phyloP scores from a whole-genome alignment of 2,113 vertebrate genomes.

The Gallinago undulata region DNA sequence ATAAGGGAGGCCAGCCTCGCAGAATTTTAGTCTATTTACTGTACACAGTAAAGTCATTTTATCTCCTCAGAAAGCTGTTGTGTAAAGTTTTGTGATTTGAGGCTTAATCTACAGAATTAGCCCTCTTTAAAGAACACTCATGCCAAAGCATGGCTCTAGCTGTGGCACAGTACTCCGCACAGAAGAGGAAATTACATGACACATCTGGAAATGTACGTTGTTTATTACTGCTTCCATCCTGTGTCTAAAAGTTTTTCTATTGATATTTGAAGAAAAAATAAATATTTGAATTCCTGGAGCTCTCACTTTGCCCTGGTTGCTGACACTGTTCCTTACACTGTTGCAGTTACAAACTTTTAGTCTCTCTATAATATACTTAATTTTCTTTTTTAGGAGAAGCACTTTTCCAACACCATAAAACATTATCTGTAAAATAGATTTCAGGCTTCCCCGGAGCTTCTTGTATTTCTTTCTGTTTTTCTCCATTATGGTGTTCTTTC shows the following conservation, averaged over 20 bases:
- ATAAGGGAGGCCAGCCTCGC: background rate
- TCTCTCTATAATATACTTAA: background rate
- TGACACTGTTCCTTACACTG: background rate
- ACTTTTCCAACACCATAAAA: background rate
- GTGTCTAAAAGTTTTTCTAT: background rate
- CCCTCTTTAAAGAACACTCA: background rate
- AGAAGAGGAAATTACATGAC: background rate
- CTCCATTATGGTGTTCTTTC: background rate
- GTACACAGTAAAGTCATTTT: background rate
- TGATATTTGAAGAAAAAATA: background rate
- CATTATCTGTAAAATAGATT: background rate
- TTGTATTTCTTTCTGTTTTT: background rate
- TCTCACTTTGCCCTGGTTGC: background rate
- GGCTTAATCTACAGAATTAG: background rate
- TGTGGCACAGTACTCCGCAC: rapidly evolving
- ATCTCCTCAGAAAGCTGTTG: background rate
- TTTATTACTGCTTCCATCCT: background rate
- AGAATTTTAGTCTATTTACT: background rate
- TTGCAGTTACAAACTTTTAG: background rate
- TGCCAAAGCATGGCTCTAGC: background rate
- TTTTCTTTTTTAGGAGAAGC: background rate
- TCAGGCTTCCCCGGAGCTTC: background rate
- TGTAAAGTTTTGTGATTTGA: background rate
- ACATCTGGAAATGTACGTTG: background rate
- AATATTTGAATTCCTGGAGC: background rate